A percentile compares a stretch with the other conserved stretches of the same genome.
Evolutionary conservation across 1,140 invertebrate species (phyloP).

Genomic region (Psix sp.): DNA sequence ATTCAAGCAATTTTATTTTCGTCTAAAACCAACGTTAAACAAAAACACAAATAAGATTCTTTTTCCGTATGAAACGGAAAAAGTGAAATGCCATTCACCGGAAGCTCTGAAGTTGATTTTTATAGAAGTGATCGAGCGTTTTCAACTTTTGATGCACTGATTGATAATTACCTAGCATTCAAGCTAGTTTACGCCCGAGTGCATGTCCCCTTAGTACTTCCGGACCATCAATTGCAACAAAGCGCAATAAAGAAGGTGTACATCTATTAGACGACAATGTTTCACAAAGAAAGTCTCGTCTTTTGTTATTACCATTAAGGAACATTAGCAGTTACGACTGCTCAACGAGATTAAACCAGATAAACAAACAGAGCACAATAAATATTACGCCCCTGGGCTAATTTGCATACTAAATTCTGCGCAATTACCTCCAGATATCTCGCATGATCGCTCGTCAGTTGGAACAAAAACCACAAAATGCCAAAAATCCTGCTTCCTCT

Average conservation of each 20-base stretch:
- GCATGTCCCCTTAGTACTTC: too few relatives aligned
- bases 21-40: too few relatives aligned
- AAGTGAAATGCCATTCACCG: too few relatives aligned
- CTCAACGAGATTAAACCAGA: too few relatives aligned
- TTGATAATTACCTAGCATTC: too few relatives aligned
- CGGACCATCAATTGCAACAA: background rate
- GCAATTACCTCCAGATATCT: constrained; percentile 67
- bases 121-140: background rate
- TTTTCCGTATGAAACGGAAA: too few relatives aligned
- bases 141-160: background rate
- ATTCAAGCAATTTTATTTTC: too few relatives aligned
- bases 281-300: background rate
- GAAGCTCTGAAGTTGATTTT: background rate
- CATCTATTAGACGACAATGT: background rate
- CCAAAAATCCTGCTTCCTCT: constrained; percentile 16
- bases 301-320: too few relatives aligned
- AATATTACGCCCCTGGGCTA: too few relatives aligned
- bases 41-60: too few relatives aligned
- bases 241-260: background rate
- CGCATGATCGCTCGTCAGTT: constrained; percentile 16
- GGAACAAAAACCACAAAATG: constrained; percentile 24
- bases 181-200: too few relatives aligned
- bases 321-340: too few relatives aligned
- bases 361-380: background rate
- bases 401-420: background rate